Percentiles rank a stretch among this genome's conserved stretches.
phyloP scores from a whole-genome alignment of 2,113 vertebrate genomes.

The Danionella cerebrum region DNA sequence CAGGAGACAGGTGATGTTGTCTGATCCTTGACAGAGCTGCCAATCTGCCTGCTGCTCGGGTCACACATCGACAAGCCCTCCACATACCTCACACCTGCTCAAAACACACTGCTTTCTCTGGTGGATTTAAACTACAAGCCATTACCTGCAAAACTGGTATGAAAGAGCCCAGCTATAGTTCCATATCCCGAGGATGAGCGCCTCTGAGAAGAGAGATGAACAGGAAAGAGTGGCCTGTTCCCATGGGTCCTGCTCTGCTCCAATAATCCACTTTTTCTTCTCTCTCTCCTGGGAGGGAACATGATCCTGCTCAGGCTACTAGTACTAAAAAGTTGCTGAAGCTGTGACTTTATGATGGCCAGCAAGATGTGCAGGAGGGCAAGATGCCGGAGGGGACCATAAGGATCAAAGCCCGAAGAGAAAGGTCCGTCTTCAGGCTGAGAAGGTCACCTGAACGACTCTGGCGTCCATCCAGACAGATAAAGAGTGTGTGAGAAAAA shows the following conservation, averaged over 20 bases:
- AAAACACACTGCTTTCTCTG: not conserved
- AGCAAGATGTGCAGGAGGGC: conserved; percentile 26
- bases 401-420: not conserved
- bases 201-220: conserved; percentile 31
- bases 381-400: not conserved
- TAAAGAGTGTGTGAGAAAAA: conserved; percentile 27
- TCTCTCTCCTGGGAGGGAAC: not conserved
- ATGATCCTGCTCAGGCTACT: not conserved
- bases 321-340: conserved; percentile 48
- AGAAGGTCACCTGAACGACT: conserved; percentile 55
- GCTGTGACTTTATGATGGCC: conserved; percentile 49
- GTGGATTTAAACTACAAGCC: not conserved
- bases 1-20: not conserved
- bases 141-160: not conserved
- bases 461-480: conserved; percentile 39
- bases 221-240: not conserved
- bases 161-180: not conserved
- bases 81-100: not conserved
- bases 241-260: conserved; percentile 20
- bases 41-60: not conserved
- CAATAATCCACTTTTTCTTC: conserved; percentile 24
- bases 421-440: conserved; percentile 17
- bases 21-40: conserved; percentile 1
- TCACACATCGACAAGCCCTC: not conserved
- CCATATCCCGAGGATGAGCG: not conserved